Evolutionary conservation across 2,888 invertebrate genomes (phyloP), one percentile per base, ranked within the genome.

Genomic region (Trissonchulus sp.): DNA sequence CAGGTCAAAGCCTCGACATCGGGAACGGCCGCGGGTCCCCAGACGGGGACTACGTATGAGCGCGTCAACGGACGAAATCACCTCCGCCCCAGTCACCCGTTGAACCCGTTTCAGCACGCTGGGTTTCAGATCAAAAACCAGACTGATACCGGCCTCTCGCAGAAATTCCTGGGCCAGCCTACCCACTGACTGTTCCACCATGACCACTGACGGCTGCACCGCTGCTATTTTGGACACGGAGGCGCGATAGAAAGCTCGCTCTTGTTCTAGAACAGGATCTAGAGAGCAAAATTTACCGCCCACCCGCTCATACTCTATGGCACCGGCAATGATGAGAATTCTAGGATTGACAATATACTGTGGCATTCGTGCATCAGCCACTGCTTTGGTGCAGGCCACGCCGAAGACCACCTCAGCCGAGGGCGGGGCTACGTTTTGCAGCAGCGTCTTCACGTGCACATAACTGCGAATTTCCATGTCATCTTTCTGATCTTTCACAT

Each of bases 261-360:
- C 86, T 84, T 75, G 97, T 87, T 95, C 88, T 80, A 97, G 88
- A 34, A 98, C 91, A 0, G 97, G 96, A 82, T 98, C 97, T 74
- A 99, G 87, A 1, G 95, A 94, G 72, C 95, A 91, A 77, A 97
- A 89, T 84, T 94, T 92, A 23, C 94, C 94, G 84, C 96, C 94
- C 0, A 93, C 92, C 75, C 95, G 88, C 85, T 98, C 96, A 85
- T 97, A 99, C 77, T 94, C 94, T 74, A 99, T 91, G 1, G 95
- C 91, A 77, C 94, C 93, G 80, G 92, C 90, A 30, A 97, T 87
- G 8, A 97, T 86, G 15, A 98, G 87, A 77, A 97, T 91, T 79
- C 90, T 90, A 0, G 97, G 95, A 81, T 92, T 91, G 0, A 89
- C 89, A 71, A 95, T 84, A 34, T 79, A 79, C 28, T 82, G 81